Evolutionary conservation across 2,113 vertebrate species (phyloP).

Genomic region (Xenus cinereus): DNA sequence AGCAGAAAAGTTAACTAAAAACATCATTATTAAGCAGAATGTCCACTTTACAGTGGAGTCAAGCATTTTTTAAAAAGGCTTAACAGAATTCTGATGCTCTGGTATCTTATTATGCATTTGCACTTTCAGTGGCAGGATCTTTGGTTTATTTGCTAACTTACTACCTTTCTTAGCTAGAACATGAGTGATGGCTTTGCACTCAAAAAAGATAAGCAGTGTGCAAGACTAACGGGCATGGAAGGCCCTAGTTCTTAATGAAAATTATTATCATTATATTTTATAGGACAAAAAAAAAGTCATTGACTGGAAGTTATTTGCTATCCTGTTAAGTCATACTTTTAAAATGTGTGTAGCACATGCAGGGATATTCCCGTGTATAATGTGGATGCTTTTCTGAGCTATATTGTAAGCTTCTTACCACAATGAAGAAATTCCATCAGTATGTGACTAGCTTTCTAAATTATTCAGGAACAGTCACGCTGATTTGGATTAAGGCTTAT

Average conservation of each 20-base stretch:
- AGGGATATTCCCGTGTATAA: background rate
- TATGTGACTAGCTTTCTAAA: background rate
- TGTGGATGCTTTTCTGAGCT: background rate
- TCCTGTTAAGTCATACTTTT: background rate
- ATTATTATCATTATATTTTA: background rate
- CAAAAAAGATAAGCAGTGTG: background rate
- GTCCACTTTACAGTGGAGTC: background rate
- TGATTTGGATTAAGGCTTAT: background rate
- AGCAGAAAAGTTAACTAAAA: background rate
- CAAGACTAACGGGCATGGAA: background rate
- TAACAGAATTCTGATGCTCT: background rate
- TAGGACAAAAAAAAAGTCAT: background rate
- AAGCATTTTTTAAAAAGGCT: background rate
- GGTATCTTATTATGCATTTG: background rate
- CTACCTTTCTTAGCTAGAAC: background rate
- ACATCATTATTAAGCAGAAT: background rate
- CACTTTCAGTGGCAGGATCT: background rate
- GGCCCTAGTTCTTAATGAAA: background rate
- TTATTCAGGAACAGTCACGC: background rate
- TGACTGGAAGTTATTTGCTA: background rate
- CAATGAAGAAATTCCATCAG: background rate
- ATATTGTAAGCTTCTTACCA: background rate
- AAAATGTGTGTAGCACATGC: background rate
- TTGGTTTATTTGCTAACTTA: background rate
- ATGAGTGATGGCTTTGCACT: background rate